A percentile compares a stretch with the other conserved stretches of the same genome.
These are phyloP conservation scores for Meandrina meandrites DNA, from an alignment of 92 coral and sea anemone species.

Conservation along the genomic window DNA sequence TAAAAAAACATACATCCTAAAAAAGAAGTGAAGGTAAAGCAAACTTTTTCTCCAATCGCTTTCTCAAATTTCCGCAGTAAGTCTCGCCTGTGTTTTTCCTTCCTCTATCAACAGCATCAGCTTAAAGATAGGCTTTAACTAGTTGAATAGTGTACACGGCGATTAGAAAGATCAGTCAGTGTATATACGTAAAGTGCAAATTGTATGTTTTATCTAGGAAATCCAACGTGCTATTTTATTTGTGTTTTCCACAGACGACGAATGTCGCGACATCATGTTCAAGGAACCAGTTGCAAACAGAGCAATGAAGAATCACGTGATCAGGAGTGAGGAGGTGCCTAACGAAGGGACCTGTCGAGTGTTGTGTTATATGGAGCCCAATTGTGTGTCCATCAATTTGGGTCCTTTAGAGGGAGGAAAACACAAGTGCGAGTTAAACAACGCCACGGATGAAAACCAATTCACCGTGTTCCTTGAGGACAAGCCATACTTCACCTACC, in stretches of 20 bases:
- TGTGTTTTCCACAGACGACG: not conserved
- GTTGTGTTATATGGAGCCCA: not conserved
- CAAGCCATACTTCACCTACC: not conserved
- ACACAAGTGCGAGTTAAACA: not conserved
- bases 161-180: no score
- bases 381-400: not conserved
- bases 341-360: not conserved
- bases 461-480: not conserved
- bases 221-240: not conserved
- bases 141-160: no score
- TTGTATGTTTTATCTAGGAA: no score
- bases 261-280: not conserved
- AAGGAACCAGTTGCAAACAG: not conserved
- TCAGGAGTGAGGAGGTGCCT: not conserved
- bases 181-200: no score
- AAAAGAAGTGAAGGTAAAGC: no score
- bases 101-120: no score
- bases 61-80: no score
- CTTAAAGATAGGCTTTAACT: no score
- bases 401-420: not conserved
- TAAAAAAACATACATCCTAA: no score
- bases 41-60: no score
- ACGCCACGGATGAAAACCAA: not conserved
- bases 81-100: no score
- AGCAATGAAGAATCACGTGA: conserved; percentile 1